Conservation (phyloP, 2,113 vertebrate genomes). For the Plestiodon gilberti region DNA sequence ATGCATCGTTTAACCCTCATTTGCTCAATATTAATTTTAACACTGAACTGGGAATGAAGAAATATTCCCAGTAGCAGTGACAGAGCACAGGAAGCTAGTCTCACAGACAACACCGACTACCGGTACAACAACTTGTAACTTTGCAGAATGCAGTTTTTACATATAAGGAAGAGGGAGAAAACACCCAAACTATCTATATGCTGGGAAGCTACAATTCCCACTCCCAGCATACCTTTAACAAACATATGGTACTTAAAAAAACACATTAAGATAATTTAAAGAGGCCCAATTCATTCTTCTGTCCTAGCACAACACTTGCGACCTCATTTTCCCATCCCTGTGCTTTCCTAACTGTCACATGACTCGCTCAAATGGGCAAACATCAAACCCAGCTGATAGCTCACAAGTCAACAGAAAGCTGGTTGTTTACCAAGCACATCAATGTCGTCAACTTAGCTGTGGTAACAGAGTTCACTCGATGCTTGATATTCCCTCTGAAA, state of each 20-base stretch:
- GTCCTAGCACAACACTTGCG: neutral
- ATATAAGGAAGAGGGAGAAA: neutral
- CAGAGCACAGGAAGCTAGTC: neutral
- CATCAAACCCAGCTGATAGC: neutral
- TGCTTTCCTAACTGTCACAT: neutral
- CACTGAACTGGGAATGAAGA: neutral
- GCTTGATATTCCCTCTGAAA: slow-evolving; percentile 13
- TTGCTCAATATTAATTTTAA: neutral
- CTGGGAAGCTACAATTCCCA: neutral
- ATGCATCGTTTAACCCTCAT: neutral
- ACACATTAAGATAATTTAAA: neutral
- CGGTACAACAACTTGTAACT: neutral
- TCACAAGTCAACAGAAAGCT: slow-evolving; percentile 12
- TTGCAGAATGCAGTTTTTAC: neutral
- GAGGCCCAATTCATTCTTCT: neutral
- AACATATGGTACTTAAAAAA: neutral
- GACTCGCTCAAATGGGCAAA: slow-evolving; percentile 16
- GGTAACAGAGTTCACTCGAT: slow-evolving; percentile 29
- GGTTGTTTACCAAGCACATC: slow-evolving; percentile 14
- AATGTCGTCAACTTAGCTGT: slow-evolving; percentile 2
- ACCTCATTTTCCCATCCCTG: neutral
- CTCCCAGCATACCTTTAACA: neutral
- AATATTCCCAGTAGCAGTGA: neutral
- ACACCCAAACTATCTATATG: neutral
- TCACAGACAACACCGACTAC: neutral